phyloP scores from a whole-genome alignment of 2,797 vertebrate genomes.

The Scolopax rusticola region DNA sequence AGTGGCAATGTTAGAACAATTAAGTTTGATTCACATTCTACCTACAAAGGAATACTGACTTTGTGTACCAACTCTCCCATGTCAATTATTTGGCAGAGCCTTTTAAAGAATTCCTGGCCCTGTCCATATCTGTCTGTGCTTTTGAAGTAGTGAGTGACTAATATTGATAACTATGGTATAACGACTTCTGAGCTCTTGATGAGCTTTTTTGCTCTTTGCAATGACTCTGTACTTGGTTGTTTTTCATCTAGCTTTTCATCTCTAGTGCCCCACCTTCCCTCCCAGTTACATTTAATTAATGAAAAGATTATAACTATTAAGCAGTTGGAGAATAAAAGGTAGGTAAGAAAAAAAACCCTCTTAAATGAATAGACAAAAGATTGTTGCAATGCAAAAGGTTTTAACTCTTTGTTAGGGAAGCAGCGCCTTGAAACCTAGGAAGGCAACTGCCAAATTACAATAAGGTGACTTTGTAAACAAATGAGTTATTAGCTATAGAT shows the following conservation, averaged over 20 bases:
- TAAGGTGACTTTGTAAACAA: neutral
- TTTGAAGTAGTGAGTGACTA: neutral
- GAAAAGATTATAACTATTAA: neutral
- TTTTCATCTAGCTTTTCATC: neutral
- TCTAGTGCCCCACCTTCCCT: neutral
- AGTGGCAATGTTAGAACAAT: neutral
- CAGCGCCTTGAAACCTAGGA: neutral
- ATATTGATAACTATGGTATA: neutral
- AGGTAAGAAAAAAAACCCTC: neutral
- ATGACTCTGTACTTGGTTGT: neutral
- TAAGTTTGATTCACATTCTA: neutral
- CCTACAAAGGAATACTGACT: neutral
- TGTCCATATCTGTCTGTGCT: fast-evolving
- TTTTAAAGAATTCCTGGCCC: neutral
- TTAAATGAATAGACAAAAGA: neutral
- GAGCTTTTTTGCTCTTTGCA: no score
- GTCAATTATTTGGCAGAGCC: neutral
- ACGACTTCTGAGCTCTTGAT: neutral
- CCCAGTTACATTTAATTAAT: neutral
- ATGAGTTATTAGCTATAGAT: neutral
- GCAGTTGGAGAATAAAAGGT: neutral
- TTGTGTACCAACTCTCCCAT: fast-evolving
- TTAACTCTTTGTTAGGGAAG: neutral
- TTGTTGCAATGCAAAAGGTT: neutral
- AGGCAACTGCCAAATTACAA: neutral